Conservation (phyloP, 2,113 vertebrate species). For the Clarias macrocephalus region DNA sequence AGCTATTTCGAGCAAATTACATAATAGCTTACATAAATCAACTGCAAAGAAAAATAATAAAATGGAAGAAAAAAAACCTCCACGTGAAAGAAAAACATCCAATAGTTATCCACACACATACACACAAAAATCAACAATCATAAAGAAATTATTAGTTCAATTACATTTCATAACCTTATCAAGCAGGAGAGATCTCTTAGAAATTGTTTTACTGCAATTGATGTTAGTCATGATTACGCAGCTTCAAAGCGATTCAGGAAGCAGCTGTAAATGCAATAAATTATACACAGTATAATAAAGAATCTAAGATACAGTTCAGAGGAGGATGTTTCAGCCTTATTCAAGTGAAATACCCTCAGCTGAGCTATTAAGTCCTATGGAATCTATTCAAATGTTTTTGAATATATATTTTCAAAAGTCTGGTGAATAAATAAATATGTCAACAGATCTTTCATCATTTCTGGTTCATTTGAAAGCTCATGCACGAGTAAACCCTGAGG, state of each 20-base stretch:
- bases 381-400: not conserved
- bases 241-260: not conserved
- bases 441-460: not conserved
- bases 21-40: not conserved
- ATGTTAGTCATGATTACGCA: not conserved
- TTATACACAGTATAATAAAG: not conserved
- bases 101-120: not conserved
- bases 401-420: not conserved
- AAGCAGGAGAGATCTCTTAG: not conserved
- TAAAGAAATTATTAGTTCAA: not conserved
- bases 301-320: not conserved
- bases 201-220: not conserved
- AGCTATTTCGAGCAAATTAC: not conserved
- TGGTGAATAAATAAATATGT: not conserved
- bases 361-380: not conserved
- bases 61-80: not conserved
- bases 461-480: not conserved
- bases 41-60: not conserved
- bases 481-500: not conserved
- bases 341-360: not conserved
- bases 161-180: not conserved
- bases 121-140: not conserved
- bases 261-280: not conserved
- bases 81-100: not conserved
- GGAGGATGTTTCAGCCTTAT: not conserved